Percentiles rank a stretch among this genome's conserved stretches.
Conservation (phyloP, 2,888 invertebrate species). For the Acrobasis consociella region DNA sequence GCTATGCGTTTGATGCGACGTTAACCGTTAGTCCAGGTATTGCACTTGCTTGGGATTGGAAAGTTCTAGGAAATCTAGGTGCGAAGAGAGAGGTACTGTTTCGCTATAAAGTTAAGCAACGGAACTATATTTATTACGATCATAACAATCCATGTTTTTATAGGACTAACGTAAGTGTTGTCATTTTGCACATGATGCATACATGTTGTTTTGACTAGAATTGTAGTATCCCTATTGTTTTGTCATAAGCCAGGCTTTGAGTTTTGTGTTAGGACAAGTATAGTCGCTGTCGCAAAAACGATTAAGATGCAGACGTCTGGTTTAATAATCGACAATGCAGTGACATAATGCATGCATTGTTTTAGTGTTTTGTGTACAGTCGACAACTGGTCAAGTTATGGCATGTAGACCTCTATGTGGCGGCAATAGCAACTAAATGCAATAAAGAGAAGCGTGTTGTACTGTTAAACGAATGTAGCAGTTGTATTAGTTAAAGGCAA, state of each 20-base stretch:
- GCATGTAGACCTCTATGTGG: neutral
- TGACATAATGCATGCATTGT: neutral
- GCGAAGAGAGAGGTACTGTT: constrained; percentile 8
- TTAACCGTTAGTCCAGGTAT: constrained; percentile 69
- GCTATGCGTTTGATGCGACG: constrained; percentile 61
- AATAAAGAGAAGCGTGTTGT: too few species aligned
- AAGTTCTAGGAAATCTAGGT: constrained; percentile 27
- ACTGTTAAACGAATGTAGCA: too few species aligned
- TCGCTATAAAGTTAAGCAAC: too few species aligned
- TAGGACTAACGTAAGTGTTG: too few species aligned
- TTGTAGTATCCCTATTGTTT: too few species aligned
- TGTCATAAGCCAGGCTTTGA: too few species aligned
- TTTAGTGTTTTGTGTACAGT: neutral
- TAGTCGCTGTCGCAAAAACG: neutral
- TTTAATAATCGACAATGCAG: neutral
- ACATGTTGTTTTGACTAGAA: too few species aligned
- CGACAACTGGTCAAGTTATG: neutral
- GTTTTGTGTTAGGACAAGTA: too few species aligned
- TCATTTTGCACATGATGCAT: too few species aligned
- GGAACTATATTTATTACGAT: too few species aligned
- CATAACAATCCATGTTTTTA: too few species aligned
- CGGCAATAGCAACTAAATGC: neutral
- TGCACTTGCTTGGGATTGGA: constrained; percentile 32
- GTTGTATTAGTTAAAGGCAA: neutral
- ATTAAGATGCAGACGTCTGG: neutral